A percentile compares a stretch with the other conserved stretches of the same genome.
Conservation (phyloP, 1,140 invertebrate genomes). For the Cotesia vestalis region DNA sequence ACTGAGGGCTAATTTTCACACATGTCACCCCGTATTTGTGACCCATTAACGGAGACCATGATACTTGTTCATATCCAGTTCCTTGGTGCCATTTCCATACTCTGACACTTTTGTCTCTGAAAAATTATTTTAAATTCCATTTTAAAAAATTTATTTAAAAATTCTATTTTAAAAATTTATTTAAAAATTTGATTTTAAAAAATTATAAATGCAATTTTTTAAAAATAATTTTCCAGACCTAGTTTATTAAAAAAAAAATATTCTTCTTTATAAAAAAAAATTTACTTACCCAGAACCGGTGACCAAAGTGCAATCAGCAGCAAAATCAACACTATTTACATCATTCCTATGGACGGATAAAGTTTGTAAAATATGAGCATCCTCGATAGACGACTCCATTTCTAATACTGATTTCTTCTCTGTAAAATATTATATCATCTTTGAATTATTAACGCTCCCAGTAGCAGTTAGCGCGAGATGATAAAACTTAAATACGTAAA, state of each 20-base stretch:
- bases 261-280: slow-evolving; percentile 1
- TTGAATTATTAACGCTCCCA: too few species aligned
- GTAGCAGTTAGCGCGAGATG: too few species aligned
- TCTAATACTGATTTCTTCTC: neutral
- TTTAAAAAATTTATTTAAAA: slow-evolving; percentile 4
- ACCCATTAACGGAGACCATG: slow-evolving; percentile 69
- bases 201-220: too few species aligned
- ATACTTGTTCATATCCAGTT: slow-evolving; percentile 67
- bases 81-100: slow-evolving; percentile 72
- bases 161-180: neutral
- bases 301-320: slow-evolving; percentile 68
- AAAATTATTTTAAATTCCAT: slow-evolving; percentile 1
- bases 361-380: slow-evolving; percentile 65
- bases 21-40: slow-evolving; percentile 76
- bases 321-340: slow-evolving; percentile 73
- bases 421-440: neutral
- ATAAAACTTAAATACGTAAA: too few species aligned
- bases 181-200: too few species aligned
- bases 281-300: slow-evolving; percentile 71
- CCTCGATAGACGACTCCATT: slow-evolving; percentile 38
- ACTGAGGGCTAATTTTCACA: slow-evolving; percentile 76
- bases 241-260: slow-evolving; percentile 5
- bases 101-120: slow-evolving; percentile 73
- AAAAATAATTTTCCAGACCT: too few species aligned
- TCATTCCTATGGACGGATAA: slow-evolving; percentile 71